phyloP scores from a whole-genome alignment of 2,113 vertebrate species.

The Vimba vimba region DNA sequence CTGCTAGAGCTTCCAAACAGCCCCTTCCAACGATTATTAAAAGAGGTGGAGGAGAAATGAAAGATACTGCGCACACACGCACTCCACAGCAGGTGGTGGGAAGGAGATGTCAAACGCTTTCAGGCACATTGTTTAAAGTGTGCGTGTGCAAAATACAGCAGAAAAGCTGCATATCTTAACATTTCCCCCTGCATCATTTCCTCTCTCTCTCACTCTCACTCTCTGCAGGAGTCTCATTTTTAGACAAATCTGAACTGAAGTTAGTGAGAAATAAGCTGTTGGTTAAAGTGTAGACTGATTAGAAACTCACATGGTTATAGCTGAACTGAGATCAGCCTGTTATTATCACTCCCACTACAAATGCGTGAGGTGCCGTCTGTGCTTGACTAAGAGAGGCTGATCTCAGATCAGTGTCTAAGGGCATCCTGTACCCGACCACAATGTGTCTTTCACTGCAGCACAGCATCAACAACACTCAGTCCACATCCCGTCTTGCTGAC shows the following conservation, averaged over 20 bases:
- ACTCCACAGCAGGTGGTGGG: slow-evolving; percentile 41
- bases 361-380: not conserved
- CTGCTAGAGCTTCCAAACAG: slow-evolving; percentile 10
- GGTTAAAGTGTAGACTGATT: slow-evolving; percentile 3
- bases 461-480: not conserved
- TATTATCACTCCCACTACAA: not conserved
- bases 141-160: slow-evolving; percentile 38
- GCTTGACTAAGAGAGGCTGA: not conserved
- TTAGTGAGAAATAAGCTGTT: not conserved
- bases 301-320: not conserved
- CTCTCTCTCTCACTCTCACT: not conserved
- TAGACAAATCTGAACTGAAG: not conserved
- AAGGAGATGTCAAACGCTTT: not conserved
- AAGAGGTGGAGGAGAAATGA: slow-evolving; percentile 21
- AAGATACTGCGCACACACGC: not conserved
- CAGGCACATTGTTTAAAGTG: slow-evolving; percentile 35
- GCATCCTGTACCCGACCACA: slow-evolving; percentile 17
- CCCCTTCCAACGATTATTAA: slow-evolving; percentile 8
- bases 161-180: slow-evolving; percentile 16
- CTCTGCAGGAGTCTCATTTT: not conserved
- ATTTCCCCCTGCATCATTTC: slow-evolving; percentile 4
- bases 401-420: slow-evolving; percentile 6
- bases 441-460: slow-evolving; percentile 29
- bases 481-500: slow-evolving; percentile 8
- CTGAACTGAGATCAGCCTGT: slow-evolving; percentile 15